Evolutionary conservation across 53 echinoderm and acorn worm genomes (phyloP), one percentile per base, ranked within the genome.

Genomic region (Antedon mediterranea): DNA sequence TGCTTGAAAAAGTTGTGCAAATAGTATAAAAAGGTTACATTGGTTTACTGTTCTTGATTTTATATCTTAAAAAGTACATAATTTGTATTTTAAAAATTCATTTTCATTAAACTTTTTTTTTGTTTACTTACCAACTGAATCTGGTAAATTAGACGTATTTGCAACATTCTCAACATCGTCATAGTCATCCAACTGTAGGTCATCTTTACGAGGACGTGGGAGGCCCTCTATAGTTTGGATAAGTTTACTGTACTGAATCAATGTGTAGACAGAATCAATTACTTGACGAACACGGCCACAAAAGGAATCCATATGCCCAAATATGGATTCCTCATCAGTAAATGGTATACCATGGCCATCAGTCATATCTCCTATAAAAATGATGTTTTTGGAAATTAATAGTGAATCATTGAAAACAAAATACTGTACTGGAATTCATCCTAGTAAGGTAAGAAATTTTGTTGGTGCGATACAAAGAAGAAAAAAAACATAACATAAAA

Each of bases 311-410:
- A 97, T 79, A 79, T 97, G 97, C 43, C 97, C 97, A 80, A 97
- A 92, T 82, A 97, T 92, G 75, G 97, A 89, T 41, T 97, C 97
- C 41, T 97, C 97, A 82, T 97, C 97, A 43, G 90, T 88, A 87
- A 97, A 92, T 14, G 97, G 85, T 13, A 97, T 82, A 31, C 88
- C 93, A 75, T 92, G 93, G 26, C 92, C 89, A 43, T 94, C 89
- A 28, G 91, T 91, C 13, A 90, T 89, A 43, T 93, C 93, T 73
- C 88, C 90, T 93, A 43, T 28, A 14, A 18, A 74, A 73, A 57
- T 23, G 4, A 11, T 6, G 11, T 37, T 11, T 6, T 37, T 37
- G 37, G 37, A 37, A 11, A 37, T n/a, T n/a, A n/a, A n/a, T n/a
- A n/a, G n/a, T n/a, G n/a, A n/a, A n/a, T n/a, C n/a, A n/a, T n/a